phyloP scores from a whole-genome alignment of 1,140 invertebrate species.

The Lamellibrachia luymesi region DNA sequence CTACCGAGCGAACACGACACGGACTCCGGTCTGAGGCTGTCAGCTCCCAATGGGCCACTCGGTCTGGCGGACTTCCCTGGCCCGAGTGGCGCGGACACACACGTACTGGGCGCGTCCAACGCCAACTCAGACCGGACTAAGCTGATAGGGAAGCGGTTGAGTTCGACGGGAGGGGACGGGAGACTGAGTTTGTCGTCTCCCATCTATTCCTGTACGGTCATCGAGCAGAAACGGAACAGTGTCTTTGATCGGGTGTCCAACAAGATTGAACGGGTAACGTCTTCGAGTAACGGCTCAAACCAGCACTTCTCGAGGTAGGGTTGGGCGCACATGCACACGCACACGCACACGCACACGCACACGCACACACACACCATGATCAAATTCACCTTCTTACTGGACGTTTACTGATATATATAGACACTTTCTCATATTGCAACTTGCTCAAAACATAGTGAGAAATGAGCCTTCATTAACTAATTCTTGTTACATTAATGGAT shows the following conservation, averaged over 20 bases:
- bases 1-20: slow-evolving; percentile 17
- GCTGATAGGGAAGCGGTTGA: slow-evolving; percentile 50
- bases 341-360: neutral
- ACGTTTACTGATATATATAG: too few species aligned
- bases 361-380: too few species aligned
- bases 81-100: neutral
- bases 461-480: too few species aligned
- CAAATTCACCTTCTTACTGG: too few species aligned
- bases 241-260: slow-evolving; percentile 69
- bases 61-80: slow-evolving; percentile 63
- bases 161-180: slow-evolving; percentile 42
- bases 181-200: slow-evolving; percentile 59
- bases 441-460: too few species aligned
- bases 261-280: slow-evolving; percentile 60
- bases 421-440: too few species aligned
- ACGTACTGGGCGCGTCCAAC: neutral
- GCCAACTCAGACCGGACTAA: slow-evolving; percentile 58
- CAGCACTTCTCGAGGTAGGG: too few species aligned
- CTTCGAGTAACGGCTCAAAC: too few species aligned
- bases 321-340: neutral
- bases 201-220: neutral
- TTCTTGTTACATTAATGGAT: too few species aligned
- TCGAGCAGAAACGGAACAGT: slow-evolving; percentile 53
- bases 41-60: slow-evolving; percentile 66
- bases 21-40: slow-evolving; percentile 44